Base-by-base conservation (phyloP, 2,113 vertebrate genomes). In the Acanthisitta chloris region DNA sequence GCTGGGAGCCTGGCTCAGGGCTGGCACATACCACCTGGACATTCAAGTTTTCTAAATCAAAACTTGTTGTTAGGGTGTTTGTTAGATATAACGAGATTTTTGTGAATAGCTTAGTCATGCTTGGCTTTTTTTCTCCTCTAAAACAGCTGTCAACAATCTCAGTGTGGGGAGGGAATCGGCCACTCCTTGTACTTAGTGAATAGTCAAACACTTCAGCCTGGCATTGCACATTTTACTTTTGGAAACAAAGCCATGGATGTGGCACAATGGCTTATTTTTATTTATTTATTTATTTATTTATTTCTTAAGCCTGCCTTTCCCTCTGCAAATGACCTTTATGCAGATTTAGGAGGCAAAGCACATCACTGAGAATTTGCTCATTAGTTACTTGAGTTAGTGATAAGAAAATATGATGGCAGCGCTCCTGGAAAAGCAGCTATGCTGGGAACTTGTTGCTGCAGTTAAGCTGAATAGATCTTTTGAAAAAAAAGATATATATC, bases 281-380 rank as follows among this genome's bases (percentile, higher is more conserved):
- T 59, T 77, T 64, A 71, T 72, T 84, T 79, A 58, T 62, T 79
- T 79, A 12, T 42, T 77, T 64, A 71, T 72, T 84, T 79, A 58
- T 62, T 79, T 79, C 10, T 42, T 51, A 36, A 71, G n/a, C 67
- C 43, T 71, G 55, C 45, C 31, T 86, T 79, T 92, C 79, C 84
- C n/a, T 29, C 25, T 88, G 88, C 52, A 55, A 72, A 94, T 94
- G 94, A 96, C 96, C 82, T 96, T 93, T 94, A 79, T 86, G 88
- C 49, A 42, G 86, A 88, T 86, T 52, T 52, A 55, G 79, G 83
- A 96, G 80, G 88, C 88, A 86, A 67, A 94, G 88, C 88, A 79
- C 82, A 90, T 96, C 90, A 7, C 72, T 86, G 74, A 67, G 87
- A 96, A 74, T 92, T 95, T 90, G 59, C 86, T 88, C 86, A 91